Evolutionary conservation across 2,113 vertebrate species (phyloP).

Genomic region (Chrysochloris asiatica): DNA sequence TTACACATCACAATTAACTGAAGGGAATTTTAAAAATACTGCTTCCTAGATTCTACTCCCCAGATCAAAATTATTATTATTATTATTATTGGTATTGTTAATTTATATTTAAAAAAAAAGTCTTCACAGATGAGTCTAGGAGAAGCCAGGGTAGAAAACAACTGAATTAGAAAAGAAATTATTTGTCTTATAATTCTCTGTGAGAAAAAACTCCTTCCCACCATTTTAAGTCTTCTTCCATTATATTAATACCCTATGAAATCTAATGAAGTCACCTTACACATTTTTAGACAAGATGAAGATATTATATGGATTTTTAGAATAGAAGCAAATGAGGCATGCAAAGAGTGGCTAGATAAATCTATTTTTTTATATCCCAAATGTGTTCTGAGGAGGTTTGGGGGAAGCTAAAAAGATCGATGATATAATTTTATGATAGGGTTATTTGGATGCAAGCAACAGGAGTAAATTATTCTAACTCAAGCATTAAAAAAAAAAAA

Average conservation of each 20-base stretch:
- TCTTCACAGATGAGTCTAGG: background rate
- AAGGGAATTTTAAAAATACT: background rate
- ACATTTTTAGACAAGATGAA: slow-evolving; percentile 8
- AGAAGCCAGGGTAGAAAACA: background rate
- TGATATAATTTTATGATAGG: background rate
- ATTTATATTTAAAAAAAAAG: too few relatives aligned
- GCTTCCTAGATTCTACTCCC: background rate
- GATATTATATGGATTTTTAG: background rate
- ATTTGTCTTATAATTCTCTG: slow-evolving; percentile 9
- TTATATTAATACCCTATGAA: slow-evolving; percentile 22
- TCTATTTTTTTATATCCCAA: background rate
- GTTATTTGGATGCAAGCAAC: background rate
- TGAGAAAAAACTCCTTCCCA: background rate
- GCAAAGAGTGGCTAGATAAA: background rate
- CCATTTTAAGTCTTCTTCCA: background rate
- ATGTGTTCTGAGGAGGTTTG: slow-evolving; percentile 3
- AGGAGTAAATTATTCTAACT: too few relatives aligned
- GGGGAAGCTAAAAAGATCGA: background rate
- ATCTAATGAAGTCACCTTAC: background rate
- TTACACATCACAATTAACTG: background rate
- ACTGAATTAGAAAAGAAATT: background rate
- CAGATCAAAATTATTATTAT: too few relatives aligned
- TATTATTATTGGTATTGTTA: too few relatives aligned
- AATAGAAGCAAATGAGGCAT: background rate
- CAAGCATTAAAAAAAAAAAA: too few relatives aligned